These are phyloP conservation scores for Erethizon dorsatum DNA, from an alignment of 2,797 vertebrate genomes.

Conservation along the genomic window DNA sequence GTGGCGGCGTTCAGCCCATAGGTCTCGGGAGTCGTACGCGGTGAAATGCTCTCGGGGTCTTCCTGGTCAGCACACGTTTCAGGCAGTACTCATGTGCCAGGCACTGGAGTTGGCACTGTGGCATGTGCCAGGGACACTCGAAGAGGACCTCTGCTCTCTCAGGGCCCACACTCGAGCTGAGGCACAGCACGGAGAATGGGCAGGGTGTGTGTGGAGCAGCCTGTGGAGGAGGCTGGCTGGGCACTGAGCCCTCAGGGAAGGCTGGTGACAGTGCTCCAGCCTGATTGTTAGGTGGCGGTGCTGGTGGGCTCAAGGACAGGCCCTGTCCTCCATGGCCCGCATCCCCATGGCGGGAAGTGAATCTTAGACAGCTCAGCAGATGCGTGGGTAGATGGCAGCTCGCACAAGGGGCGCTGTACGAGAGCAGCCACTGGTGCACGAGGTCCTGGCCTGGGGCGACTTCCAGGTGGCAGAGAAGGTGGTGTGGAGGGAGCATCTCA, in stretches of 20 bases:
- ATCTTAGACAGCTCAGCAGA: not conserved
- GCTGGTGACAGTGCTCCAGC: not conserved
- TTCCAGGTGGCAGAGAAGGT: not conserved
- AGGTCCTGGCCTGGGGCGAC: not conserved
- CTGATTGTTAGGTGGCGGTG: not conserved
- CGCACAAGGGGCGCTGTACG: fast-evolving
- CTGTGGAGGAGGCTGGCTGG: not conserved
- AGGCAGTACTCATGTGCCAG: not conserved
- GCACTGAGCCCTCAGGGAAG: not conserved
- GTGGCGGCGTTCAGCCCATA: not conserved
- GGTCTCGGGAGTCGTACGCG: not conserved
- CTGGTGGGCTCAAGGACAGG: no score
- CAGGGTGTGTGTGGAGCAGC: not conserved
- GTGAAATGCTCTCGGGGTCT: not conserved
- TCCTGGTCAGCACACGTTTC: fast-evolving
- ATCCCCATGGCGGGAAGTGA: fast-evolving
- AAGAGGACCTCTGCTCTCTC: not conserved
- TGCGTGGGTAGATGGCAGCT: fast-evolving
- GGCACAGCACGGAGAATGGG: not conserved
- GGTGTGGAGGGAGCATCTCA: not conserved
- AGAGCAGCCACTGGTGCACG: fast-evolving
- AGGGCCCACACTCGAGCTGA: not conserved
- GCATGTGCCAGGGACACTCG: not conserved
- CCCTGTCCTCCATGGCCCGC: not conserved
- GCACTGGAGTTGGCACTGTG: not conserved